phyloP scores from a whole-genome alignment of 2,888 invertebrate species.

The Saturnia japonica region DNA sequence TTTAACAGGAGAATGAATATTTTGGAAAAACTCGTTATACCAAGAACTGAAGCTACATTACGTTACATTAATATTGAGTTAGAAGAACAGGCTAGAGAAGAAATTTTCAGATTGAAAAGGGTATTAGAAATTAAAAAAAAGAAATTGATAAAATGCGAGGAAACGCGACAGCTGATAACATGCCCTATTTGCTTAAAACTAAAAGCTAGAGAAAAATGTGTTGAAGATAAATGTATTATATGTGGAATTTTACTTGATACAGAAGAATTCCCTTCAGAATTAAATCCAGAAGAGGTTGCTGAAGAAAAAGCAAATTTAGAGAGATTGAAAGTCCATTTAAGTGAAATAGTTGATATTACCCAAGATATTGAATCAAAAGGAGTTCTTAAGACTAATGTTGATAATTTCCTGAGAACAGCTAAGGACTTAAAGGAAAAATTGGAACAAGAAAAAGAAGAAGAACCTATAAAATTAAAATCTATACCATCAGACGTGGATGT shows the following conservation, averaged over 20 bases:
- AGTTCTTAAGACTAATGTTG: conserved; percentile 29
- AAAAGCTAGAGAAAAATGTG: conserved; percentile 16
- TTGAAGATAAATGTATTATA: conserved; percentile 27
- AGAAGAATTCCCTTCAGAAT: conserved; percentile 2
- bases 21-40: conserved; percentile 46
- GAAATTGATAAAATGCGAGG: conserved; percentile 23
- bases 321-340: conserved; percentile 26
- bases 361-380: conserved; percentile 36
- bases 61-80: conserved; percentile 42
- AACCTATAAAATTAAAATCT: neutral
- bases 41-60: conserved; percentile 41
- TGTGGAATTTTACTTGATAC: conserved; percentile 23
- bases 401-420: conserved; percentile 35
- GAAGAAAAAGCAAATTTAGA: neutral
- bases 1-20: conserved; percentile 50
- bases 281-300: conserved; percentile 13
- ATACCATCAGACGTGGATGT: neutral
- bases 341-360: conserved; percentile 37
- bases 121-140: conserved; percentile 39
- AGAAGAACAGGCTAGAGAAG: conserved; percentile 48
- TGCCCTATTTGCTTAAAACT: conserved; percentile 20
- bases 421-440: neutral
- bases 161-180: conserved; percentile 8
- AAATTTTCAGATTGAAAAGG: conserved; percentile 47
- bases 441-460: neutral